These are phyloP conservation scores for Philaethria dido DNA, from an alignment of 2,888 invertebrate species.

Conservation along the genomic window DNA sequence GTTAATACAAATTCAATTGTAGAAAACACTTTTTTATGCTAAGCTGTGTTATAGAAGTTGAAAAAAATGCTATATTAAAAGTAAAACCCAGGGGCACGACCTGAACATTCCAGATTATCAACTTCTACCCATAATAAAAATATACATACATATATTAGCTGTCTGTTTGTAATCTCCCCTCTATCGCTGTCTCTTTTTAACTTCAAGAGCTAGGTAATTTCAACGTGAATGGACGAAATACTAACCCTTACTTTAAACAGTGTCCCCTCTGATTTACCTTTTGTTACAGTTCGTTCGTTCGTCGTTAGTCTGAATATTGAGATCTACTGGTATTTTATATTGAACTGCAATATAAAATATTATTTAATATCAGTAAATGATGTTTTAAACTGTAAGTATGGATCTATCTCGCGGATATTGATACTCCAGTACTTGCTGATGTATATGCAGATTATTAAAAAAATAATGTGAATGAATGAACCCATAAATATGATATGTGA, in stretches of 20 bases:
- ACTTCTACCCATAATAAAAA: background rate
- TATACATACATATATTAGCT: constrained; percentile 13
- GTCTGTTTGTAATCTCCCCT: constrained; percentile 21
- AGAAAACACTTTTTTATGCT: too few species aligned
- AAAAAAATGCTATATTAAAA: background rate
- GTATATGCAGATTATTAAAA: too few species aligned
- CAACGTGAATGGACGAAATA: constrained; percentile 14
- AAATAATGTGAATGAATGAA: too few species aligned
- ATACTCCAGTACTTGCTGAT: too few species aligned
- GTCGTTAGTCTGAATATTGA: background rate
- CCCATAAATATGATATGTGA: too few species aligned
- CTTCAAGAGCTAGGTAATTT: constrained; percentile 22
- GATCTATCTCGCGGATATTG: too few species aligned
- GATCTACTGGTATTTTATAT: background rate
- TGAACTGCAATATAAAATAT: background rate
- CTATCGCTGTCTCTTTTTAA: constrained; percentile 10
- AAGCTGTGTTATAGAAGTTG: too few species aligned
- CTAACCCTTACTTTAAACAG: constrained; percentile 25
- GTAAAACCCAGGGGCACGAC: background rate
- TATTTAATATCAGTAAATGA: too few species aligned
- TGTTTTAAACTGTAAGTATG: too few species aligned
- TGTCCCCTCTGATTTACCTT: constrained; percentile 31
- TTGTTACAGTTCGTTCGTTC: constrained; percentile 10
- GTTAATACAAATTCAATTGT: too few species aligned
- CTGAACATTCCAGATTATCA: background rate